These are phyloP conservation scores for Sandelia bainsii DNA, from an alignment of 2,797 vertebrate species.

Conservation along the genomic window DNA sequence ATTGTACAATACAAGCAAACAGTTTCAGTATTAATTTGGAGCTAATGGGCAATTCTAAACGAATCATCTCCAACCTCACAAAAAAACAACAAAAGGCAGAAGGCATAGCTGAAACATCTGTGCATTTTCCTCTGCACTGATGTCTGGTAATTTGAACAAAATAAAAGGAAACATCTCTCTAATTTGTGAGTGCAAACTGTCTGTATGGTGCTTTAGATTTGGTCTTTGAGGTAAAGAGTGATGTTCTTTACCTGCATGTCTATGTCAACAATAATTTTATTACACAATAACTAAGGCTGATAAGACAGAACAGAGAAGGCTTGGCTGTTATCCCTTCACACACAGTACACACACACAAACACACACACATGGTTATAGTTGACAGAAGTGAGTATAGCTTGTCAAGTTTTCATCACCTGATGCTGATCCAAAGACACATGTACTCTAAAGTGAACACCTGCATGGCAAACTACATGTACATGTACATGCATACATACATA, in stretches of 20 bases:
- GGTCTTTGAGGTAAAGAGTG: not conserved
- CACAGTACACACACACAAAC: conserved; percentile 12
- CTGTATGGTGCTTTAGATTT: not conserved
- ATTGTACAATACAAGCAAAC: not conserved
- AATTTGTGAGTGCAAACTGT: not conserved
- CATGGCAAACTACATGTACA: conserved; percentile 20
- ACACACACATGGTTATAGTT: conserved; percentile 18
- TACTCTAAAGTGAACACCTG: not conserved
- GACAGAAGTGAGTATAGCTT: conserved; percentile 65
- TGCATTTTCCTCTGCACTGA: not conserved
- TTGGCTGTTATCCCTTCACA: conserved; percentile 25
- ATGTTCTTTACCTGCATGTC: not conserved
- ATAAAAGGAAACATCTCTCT: not conserved
- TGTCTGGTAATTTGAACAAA: not conserved
- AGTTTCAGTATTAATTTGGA: not conserved
- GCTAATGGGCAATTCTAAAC: not conserved
- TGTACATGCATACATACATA: conserved; percentile 13
- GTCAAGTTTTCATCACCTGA: conserved; percentile 75
- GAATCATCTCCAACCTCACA: not conserved
- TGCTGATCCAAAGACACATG: conserved; percentile 45
- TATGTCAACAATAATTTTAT: conserved; percentile 37
- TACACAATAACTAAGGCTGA: conserved; percentile 53
- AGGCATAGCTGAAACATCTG: not conserved
- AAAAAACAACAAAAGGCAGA: not conserved
- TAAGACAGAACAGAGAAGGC: conserved; percentile 46